Percentiles rank a stretch among this genome's conserved stretches.
phyloP scores from a whole-genome alignment of 1,140 invertebrate species.

The Caerostris extrusa region DNA sequence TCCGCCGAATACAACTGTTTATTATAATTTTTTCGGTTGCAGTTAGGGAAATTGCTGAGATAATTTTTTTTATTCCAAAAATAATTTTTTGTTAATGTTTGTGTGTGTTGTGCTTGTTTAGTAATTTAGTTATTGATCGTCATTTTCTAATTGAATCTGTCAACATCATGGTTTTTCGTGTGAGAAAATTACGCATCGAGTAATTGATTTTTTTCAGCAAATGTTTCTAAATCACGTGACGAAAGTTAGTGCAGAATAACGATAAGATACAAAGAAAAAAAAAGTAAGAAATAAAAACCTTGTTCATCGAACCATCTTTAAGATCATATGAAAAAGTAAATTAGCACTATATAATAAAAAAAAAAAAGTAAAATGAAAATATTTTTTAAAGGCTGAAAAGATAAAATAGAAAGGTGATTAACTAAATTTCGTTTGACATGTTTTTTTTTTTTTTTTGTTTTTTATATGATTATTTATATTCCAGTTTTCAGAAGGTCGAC shows the following conservation, averaged over 20 bases:
- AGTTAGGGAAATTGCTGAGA: not conserved
- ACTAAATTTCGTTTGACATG: not conserved
- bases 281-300: not conserved
- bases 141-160: conserved; percentile 55
- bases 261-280: too few species aligned
- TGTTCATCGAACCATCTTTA: not conserved
- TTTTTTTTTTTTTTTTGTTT: too few species aligned
- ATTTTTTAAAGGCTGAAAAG: not conserved
- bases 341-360: not conserved
- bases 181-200: not conserved
- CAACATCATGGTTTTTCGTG: not conserved
- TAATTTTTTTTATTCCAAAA: not conserved
- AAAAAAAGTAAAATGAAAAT: not conserved
- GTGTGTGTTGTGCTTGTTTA: conserved; percentile 54
- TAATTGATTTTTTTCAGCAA: conserved; percentile 13
- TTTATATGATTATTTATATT: not conserved
- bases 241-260: too few species aligned
- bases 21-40: not conserved
- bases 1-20: not conserved
- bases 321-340: not conserved
- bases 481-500: not conserved
- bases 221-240: conserved; percentile 8
- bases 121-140: conserved; percentile 66
- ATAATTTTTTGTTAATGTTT: conserved; percentile 24
- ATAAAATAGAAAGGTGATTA: not conserved